phyloP scores from a whole-genome alignment of 1,140 invertebrate species.

The Chelonus insularis region DNA sequence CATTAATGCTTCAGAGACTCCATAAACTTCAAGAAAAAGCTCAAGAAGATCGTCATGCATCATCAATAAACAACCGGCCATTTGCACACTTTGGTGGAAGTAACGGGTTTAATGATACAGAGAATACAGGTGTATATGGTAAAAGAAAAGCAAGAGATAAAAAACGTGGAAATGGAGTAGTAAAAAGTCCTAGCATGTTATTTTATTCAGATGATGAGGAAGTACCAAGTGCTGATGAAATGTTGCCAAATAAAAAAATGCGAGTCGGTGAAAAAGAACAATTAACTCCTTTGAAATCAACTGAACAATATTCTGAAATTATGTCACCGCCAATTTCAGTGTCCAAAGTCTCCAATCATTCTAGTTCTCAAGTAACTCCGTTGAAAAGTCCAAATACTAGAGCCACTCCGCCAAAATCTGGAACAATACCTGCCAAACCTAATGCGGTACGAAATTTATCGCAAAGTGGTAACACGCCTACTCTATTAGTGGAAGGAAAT shows the following conservation, averaged over 20 bases:
- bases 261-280: conserved; percentile 33
- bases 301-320: conserved; percentile 44
- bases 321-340: conserved; percentile 54
- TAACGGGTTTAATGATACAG: conserved; percentile 38
- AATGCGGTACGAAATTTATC: conserved; percentile 32
- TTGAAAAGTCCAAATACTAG: conserved; percentile 35
- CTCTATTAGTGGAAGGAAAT: conserved; percentile 51
- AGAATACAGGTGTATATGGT: conserved; percentile 45
- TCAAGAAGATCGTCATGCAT: conserved; percentile 52
- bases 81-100: conserved; percentile 65
- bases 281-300: conserved; percentile 42
- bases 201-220: conserved; percentile 43
- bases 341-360: conserved; percentile 40
- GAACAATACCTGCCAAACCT: conserved; percentile 23
- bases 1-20: conserved; percentile 81
- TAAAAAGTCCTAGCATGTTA: conserved; percentile 36
- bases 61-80: conserved; percentile 53
- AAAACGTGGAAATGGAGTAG: conserved; percentile 39
- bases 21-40: conserved; percentile 69
- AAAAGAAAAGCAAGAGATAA: conserved; percentile 51
- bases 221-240: conserved; percentile 33
- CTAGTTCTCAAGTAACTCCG: conserved; percentile 32
- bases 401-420: conserved; percentile 27
- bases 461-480: conserved; percentile 34
- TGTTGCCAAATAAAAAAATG: conserved; percentile 44